A percentile compares a stretch with the other conserved stretches of the same genome.
These are phyloP conservation scores for Campylorhamphus procurvoides DNA, from an alignment of 2,113 vertebrate species.

Conservation along the genomic window DNA sequence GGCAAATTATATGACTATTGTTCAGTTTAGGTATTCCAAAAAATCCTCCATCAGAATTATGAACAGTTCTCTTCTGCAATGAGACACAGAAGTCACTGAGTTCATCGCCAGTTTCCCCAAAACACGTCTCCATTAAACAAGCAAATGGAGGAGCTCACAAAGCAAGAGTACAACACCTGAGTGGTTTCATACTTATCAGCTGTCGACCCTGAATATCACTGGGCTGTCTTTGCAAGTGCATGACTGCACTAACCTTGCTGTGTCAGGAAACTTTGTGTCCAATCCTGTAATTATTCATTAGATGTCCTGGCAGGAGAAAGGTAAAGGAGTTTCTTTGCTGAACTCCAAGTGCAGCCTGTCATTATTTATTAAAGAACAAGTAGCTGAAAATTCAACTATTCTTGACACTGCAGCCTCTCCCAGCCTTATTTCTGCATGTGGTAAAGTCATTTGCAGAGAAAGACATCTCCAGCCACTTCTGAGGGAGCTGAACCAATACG, in stretches of 20 bases:
- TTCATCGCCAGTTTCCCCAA: accelerated
- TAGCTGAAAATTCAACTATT: not conserved
- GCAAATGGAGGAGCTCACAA: not conserved
- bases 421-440: not conserved
- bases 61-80: not conserved
- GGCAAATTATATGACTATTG: not conserved
- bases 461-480: not conserved
- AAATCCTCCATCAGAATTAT: not conserved
- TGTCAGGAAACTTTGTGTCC: constrained; percentile 5
- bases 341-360: constrained; percentile 19
- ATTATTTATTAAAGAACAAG: constrained; percentile 51
- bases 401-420: not conserved
- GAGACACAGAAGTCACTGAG: not conserved
- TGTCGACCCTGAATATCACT: not conserved
- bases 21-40: not conserved
- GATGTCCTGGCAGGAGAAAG: constrained; percentile 13
- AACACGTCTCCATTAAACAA: not conserved
- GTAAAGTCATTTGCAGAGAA: not conserved
- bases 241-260: constrained; percentile 35
- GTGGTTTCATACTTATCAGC: not conserved
- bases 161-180: not conserved
- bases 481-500: not conserved
- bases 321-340: not conserved
- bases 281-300: not conserved
- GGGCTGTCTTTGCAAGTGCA: not conserved